Evolutionary conservation across 2,888 invertebrate genomes (phyloP), one percentile per base, ranked within the genome.

Genomic region (Chirona hameri): DNA sequence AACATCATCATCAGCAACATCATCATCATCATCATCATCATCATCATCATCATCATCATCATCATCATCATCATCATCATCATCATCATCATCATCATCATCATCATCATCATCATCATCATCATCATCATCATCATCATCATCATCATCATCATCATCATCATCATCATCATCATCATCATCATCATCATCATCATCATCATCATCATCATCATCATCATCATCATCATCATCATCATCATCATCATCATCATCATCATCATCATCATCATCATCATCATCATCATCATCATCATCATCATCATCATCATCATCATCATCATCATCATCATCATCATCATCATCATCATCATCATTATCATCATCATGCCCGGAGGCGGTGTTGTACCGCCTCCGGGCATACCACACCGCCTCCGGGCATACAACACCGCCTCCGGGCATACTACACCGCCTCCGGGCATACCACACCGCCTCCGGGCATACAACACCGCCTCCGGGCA

Each of bases 51-150:
- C n/a, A 65, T 65, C 65, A 65, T 65, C 65, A 65, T 65, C 65
- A 65, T 65, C 65, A 65, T 65, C 65, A 65, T 65, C 65, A 65
- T 65, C 65, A 65, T 65, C 65, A 65, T 65, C 65, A 65, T 65
- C 65, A 65, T 65, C 65, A 65, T 65, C 65, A 65, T 65, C 65
- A 65, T 65, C 65, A 65, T 65, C 65, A 65, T 65, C 65, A 65
- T 65, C 65, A 65, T 65, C 65, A 65, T 65, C 65, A 65, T 65
- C 65, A 65, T 65, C 65, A 65, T 65, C 65, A 65, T 65, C 65
- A 65, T 65, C 65, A 65, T 65, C 65, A 65, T 65, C 65, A 65
- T 65, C 65, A 65, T 65, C 65, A 65, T 65, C 65, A 65, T 65
- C 65, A 65, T 65, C 65, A 65, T 65, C 65, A 65, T 65, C 65